phyloP scores from a whole-genome alignment of 2,113 vertebrate species.

The Triplophysa tibetana region DNA sequence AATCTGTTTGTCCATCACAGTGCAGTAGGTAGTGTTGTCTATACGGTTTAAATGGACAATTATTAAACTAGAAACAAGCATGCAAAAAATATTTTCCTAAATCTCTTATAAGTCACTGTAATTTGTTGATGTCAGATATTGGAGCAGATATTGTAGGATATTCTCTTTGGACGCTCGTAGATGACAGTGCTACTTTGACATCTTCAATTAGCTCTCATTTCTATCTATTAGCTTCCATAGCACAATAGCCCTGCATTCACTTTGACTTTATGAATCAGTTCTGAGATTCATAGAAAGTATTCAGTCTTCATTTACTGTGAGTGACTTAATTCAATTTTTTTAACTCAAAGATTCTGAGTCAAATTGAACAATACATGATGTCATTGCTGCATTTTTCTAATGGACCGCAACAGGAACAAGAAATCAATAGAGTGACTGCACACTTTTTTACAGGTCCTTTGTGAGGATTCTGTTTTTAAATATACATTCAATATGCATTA shows the following conservation, averaged over 20 bases:
- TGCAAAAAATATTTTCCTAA: conserved; percentile 30
- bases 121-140: conserved; percentile 14
- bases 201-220: conserved; percentile 65
- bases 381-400: conserved; percentile 17
- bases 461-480: not conserved
- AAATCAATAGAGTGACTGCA: not conserved
- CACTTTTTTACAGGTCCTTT: not conserved
- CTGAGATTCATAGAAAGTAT: conserved; percentile 60
- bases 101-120: conserved; percentile 31
- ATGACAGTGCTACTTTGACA: too few relatives aligned
- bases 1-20: too few relatives aligned
- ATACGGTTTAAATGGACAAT: too few relatives aligned
- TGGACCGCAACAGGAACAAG: not conserved
- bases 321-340: conserved; percentile 66
- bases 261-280: conserved; percentile 64
- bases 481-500: too few relatives aligned
- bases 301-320: conserved; percentile 69
- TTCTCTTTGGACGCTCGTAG: conserved; percentile 49
- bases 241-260: conserved; percentile 62
- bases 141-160: conserved; percentile 49
- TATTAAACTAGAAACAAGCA: conserved; percentile 49
- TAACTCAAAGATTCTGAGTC: conserved; percentile 47
- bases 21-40: too few relatives aligned
- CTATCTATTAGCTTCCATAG: conserved; percentile 64
- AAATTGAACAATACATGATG: conserved; percentile 48